These are phyloP conservation scores for Ethmia dodecea DNA, from an alignment of 2,888 invertebrate species.

Conservation along the genomic window DNA sequence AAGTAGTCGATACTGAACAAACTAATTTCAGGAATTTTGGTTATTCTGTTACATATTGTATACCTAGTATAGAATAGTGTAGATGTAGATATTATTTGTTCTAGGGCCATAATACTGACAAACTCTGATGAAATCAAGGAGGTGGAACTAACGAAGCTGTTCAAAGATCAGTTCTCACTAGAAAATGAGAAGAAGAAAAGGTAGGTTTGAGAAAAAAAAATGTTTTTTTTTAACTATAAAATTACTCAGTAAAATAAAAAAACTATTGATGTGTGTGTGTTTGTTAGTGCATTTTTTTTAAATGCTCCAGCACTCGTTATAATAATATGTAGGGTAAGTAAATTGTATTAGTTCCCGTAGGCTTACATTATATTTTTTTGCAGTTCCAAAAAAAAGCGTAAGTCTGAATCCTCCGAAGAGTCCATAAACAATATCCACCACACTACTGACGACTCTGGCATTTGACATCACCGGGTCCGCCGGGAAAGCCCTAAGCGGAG, in stretches of 20 bases:
- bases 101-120: slow-evolving; percentile 67
- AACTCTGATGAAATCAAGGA: slow-evolving; percentile 68
- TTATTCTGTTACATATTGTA: too few relatives aligned
- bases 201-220: slow-evolving; percentile 31
- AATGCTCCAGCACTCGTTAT: too few relatives aligned
- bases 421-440: slow-evolving; percentile 65
- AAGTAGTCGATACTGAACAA: too few relatives aligned
- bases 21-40: too few relatives aligned
- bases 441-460: slow-evolving; percentile 69
- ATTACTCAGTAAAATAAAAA: not conserved
- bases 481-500: slow-evolving; percentile 56
- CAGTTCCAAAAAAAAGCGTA: slow-evolving; percentile 58
- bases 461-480: slow-evolving; percentile 70
- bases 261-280: too few relatives aligned
- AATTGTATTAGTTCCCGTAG: too few relatives aligned
- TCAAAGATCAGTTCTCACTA: slow-evolving; percentile 57
- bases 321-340: too few relatives aligned
- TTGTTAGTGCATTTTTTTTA: too few relatives aligned
- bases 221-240: too few relatives aligned
- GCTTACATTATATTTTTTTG: too few relatives aligned
- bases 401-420: slow-evolving; percentile 61
- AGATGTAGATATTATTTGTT: too few relatives aligned
- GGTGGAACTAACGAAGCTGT: slow-evolving; percentile 58
- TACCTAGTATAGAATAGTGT: too few relatives aligned
- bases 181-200: slow-evolving; percentile 61